Base-by-base conservation (phyloP, 2,113 vertebrate genomes). In the Sminthopsis crassicaudata region DNA sequence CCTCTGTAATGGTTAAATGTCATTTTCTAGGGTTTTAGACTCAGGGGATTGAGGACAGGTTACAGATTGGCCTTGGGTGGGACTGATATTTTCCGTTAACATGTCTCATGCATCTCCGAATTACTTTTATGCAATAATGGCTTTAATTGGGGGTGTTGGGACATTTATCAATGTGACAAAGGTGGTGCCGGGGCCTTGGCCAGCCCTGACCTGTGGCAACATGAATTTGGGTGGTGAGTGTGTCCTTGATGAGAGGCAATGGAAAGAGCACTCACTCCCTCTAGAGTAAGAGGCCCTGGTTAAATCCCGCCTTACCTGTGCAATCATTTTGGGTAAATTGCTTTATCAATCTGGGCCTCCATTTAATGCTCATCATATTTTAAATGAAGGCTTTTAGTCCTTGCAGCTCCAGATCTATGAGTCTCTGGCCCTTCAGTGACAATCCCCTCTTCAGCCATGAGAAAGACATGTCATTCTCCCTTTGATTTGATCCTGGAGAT, bases 11-110 rank as follows among this genome's bases (percentile, higher is more conserved):
- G 24, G 60, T 30, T 53, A 46, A 95, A 24, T 46, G 1, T n/a
- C 42, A 2, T 27, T 4, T 95, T 95, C 94, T 36, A 24, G 0
- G 67, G 24, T 96, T 96, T 96, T 53, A 25, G 14, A 19, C 60
- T 76, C 60, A 76, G 60, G 60, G n/a, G 19, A 8, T 48, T 94
- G 26, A 84, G 50, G 46, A 92, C 42, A 0, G 10, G 42, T 30
- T 11, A 52, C 42, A 90, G 10, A 46, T 89, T 67, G 94, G 92
- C 91, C 36, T 54, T 3, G n/a, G 67, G 30, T 92, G 0, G 92
- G 8, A 22, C 88, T 46, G 95, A 53, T 48, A 90, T 50, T 50
- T 57, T 53, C 48, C 0, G 0, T 53, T 53, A 46, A 57, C 53
- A 52, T 52, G 91, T 46, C 26, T 93, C 52, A 60, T 52, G 26